A percentile compares a stretch with the other conserved stretches of the same genome.
These are phyloP conservation scores for Laterallus jamaicensis DNA, from an alignment of 2,113 vertebrate genomes.

Conservation along the genomic window DNA sequence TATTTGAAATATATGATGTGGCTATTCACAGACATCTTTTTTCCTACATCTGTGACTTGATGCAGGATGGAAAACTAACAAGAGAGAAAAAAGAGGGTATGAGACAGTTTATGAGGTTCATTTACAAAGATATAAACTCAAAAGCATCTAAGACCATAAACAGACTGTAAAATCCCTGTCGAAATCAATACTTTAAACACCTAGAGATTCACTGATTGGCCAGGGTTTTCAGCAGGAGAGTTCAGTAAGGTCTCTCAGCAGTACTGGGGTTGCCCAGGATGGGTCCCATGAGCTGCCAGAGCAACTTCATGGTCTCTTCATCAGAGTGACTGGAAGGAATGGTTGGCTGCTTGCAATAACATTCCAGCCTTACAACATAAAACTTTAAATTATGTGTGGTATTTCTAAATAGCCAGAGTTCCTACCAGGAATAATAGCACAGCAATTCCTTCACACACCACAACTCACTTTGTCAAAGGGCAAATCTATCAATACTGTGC, in stretches of 20 bases:
- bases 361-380: constrained; percentile 20
- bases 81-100: not conserved
- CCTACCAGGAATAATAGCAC: not conserved
- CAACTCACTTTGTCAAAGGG: not conserved
- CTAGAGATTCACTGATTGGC: not conserved
- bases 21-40: not conserved
- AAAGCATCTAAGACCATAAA: not conserved
- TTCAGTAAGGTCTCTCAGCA: not conserved
- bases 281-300: not conserved
- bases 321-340: not conserved
- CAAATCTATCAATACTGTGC: not conserved
- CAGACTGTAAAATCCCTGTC: not conserved
- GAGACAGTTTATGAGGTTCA: not conserved
- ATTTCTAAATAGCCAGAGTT: constrained; percentile 23
- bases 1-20: not conserved
- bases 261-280: not conserved
- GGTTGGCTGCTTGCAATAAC: constrained; percentile 12
- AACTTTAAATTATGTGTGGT: not conserved
- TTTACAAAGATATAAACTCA: not conserved
- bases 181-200: not conserved
- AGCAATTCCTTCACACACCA: constrained; percentile 13
- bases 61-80: not conserved
- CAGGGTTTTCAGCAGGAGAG: not conserved
- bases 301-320: not conserved
- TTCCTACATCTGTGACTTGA: not conserved